Evolutionary conservation across 35 echinoderm and acorn worm species (phyloP), one percentile per base, ranked within the genome.

Genomic region (Anneissia japonica): DNA sequence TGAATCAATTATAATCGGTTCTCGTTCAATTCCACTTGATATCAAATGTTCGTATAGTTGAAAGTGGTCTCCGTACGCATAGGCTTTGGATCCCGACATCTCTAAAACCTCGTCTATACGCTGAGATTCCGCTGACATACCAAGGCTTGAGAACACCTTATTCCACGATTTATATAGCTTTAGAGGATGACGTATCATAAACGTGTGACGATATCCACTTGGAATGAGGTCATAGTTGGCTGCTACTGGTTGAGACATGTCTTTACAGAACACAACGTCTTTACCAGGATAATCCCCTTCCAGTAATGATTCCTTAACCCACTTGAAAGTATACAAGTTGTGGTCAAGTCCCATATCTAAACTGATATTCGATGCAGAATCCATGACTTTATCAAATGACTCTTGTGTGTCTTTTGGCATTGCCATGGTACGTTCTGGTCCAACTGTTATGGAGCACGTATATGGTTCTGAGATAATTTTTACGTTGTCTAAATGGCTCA

Each of bases 1-100:
- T 13, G 87, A 46, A 35, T 89, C 87, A 37, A 89, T 82, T 6
- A 89, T 83, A 31, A 89, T 76, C 17, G 87, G 87, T 32, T 82
- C 35, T 31, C 77, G 76, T 23, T 88, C 86, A 23, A 64, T 64
- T 26, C 19, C 19, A 64, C 19, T 64, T 26, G 51, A 64, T 64
- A 64, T 23, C 6, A 64, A 23, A 64, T 64, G 26, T 23, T 64
- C 51, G 26, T 64, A 64, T 23, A 64, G 21, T 2, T 64, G 10
- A 9, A 12, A 64, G 51, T 64, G 51, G 11, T 64, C 51, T 64
- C 51, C 51, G 51, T 12, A 64, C 1, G 51, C 7, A 23, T 64
- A 64, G 2, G 1, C 6, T 26, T 64, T 64, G 19, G 51, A 64
- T 2, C 21, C 7, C 5, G 51, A 64, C 51, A 12, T 43, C 14